Evolutionary conservation across 2,113 vertebrate genomes (phyloP).

Genomic region (Pluvialis apricaria): DNA sequence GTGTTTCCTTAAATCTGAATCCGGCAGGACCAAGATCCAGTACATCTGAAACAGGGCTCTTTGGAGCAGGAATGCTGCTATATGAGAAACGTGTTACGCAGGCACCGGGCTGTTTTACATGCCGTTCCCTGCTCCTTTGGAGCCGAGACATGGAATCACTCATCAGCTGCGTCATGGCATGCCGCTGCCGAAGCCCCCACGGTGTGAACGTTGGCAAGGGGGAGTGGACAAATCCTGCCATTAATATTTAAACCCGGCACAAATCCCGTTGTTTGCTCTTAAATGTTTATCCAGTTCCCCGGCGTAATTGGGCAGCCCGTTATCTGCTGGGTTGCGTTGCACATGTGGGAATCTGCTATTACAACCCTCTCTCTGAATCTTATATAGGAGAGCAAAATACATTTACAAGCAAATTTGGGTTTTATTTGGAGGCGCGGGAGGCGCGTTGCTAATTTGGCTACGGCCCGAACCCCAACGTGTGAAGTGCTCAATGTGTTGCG

Average conservation of each 20-base stretch:
- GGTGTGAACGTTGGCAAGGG: slow-evolving; percentile 34
- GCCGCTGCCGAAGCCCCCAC: slow-evolving; percentile 9
- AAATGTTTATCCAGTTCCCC: slow-evolving; percentile 53
- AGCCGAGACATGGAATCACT: slow-evolving; percentile 48
- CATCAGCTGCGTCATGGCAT: slow-evolving; percentile 22
- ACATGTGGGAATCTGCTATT: slow-evolving; percentile 29
- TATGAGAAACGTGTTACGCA: slow-evolving; percentile 51
- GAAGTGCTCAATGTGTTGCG: slow-evolving; percentile 42
- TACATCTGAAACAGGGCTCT: slow-evolving; percentile 35
- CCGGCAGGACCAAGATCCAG: background rate
- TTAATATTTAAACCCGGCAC: slow-evolving; percentile 58
- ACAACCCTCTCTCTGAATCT: slow-evolving; percentile 7
- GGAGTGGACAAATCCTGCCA: slow-evolving; percentile 52
- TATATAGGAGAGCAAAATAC: slow-evolving; percentile 25
- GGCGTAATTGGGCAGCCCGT: slow-evolving; percentile 32
- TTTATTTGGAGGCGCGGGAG: slow-evolving; percentile 36
- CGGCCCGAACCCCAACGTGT: slow-evolving; percentile 22
- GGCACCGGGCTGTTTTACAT: slow-evolving; percentile 45
- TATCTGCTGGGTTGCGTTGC: background rate
- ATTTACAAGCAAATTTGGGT: slow-evolving; percentile 24
- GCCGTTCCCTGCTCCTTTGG: slow-evolving; percentile 56
- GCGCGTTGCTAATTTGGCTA: slow-evolving; percentile 47
- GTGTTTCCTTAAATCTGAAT: slow-evolving; percentile 45
- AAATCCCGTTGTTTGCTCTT: slow-evolving; percentile 62
- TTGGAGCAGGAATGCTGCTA: slow-evolving; percentile 40